phyloP scores from a whole-genome alignment of 2,888 invertebrate species.

The Lingula anatina region DNA sequence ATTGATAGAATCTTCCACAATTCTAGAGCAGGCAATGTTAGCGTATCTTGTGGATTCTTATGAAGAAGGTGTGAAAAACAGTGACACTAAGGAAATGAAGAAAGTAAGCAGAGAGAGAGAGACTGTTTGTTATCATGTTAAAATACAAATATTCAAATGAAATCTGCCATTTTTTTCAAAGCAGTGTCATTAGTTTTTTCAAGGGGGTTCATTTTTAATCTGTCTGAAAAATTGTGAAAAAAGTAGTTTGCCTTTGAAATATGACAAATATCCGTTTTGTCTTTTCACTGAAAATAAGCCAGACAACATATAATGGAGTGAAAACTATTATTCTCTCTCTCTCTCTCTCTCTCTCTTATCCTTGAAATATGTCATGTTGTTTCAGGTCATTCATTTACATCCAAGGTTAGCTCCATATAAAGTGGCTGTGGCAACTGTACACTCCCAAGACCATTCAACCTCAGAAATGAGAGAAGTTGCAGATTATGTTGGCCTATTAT shows the following conservation, averaged over 20 bases:
- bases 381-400: constrained; percentile 31
- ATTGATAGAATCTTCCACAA: constrained; percentile 25
- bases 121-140: not conserved
- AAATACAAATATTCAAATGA: constrained; percentile 4
- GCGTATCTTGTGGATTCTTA: constrained; percentile 29
- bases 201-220: too few relatives aligned
- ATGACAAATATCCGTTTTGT: too few relatives aligned
- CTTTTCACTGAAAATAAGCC: too few relatives aligned
- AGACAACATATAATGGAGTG: too few relatives aligned
- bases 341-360: too few relatives aligned
- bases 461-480: constrained; percentile 24
- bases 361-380: too few relatives aligned
- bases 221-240: too few relatives aligned
- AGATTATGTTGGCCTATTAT: constrained; percentile 19
- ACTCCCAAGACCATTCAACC: constrained; percentile 12
- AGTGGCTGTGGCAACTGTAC: constrained; percentile 21
- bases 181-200: too few relatives aligned
- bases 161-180: too few relatives aligned
- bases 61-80: too few relatives aligned
- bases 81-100: constrained; percentile 1
- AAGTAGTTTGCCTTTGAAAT: too few relatives aligned
- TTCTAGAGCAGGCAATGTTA: constrained; percentile 26
- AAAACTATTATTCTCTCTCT: too few relatives aligned
- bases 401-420: constrained; percentile 34
- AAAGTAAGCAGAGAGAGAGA: constrained; percentile 3